Conservation (phyloP, 2,888 invertebrate genomes). For the Endotricha flammealis region DNA sequence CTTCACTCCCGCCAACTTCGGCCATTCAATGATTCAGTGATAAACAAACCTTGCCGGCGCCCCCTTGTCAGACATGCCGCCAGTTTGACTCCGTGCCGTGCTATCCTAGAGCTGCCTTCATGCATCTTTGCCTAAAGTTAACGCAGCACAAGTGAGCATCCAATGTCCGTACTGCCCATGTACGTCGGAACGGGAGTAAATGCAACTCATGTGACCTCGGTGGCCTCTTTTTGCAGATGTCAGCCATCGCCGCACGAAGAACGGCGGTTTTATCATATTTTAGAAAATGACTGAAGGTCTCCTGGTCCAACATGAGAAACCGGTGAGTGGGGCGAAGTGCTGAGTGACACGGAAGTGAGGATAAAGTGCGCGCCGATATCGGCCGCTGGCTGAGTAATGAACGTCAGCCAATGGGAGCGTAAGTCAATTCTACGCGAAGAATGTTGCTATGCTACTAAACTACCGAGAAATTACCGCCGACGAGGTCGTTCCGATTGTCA, state of each 20-base stretch:
- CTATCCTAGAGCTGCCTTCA: slow-evolving; percentile 53
- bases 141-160: slow-evolving; percentile 62
- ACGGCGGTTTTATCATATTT: slow-evolving; percentile 73
- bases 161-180: slow-evolving; percentile 15
- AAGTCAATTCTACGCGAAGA: not conserved
- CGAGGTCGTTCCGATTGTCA: not conserved
- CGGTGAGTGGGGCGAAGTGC: slow-evolving; percentile 51
- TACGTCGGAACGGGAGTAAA: slow-evolving; percentile 24
- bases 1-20: slow-evolving; percentile 26
- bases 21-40: slow-evolving; percentile 50
- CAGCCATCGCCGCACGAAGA: slow-evolving; percentile 69
- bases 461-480: not conserved
- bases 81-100: slow-evolving; percentile 50
- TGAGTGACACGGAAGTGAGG: not conserved
- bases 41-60: slow-evolving; percentile 58
- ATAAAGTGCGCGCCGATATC: not conserved
- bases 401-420: too few species aligned
- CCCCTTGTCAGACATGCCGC: slow-evolving; percentile 56
- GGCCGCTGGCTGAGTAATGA: too few species aligned
- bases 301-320: slow-evolving; percentile 59
- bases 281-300: slow-evolving; percentile 76
- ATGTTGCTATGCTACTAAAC: not conserved
- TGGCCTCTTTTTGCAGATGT: slow-evolving; percentile 68
- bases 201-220: slow-evolving; percentile 59
- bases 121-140: slow-evolving; percentile 59